Base-by-base conservation (phyloP, 1,140 invertebrate genomes). In the Micrasema longulum region DNA sequence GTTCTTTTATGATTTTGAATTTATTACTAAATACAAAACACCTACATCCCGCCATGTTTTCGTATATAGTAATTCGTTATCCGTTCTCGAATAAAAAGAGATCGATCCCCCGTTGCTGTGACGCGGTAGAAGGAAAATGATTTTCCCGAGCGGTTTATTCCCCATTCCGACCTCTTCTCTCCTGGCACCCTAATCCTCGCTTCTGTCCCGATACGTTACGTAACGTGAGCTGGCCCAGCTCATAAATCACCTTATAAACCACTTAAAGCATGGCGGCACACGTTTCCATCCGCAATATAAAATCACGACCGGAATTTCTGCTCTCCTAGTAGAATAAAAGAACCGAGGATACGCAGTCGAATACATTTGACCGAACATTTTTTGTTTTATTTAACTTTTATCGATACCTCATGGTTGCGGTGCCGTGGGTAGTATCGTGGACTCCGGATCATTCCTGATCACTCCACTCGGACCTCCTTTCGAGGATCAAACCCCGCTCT, bases 211-310 rank as follows among this genome's bases (percentile, higher is more conserved):
- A 41, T 45, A 64, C 60, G 60, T 64, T 64, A 64, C 41, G 60
- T 64, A 64, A 64, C 60, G 55, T 38, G 55, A 60, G 55, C 35
- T 35, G 55, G 60, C 14, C 73, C 69, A 53, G 64, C 69, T 72
- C 65, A 70, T 75, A 75, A 72, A 75, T 75, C 74, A 75, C 74
- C 70, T 45, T 70, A 74, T 72, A 75, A 75, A 75, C 74, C 74
- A 72, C 73, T 74, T 74, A 74, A 66, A 74, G 73, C 73, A 38
- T 52, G 69, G 69, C 26, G 31, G 41, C 73, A 68, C 64, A 66
- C 67, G 63, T 71, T n/a, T 71, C 65, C 6, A 16, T 20, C 22
- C 57, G 31, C 63, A 52, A 63, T 70, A 63, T 63, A 41, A 63
- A 62, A 52, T 52, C 57, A 31, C 67, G 67, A 31, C 57, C 14